Percentiles rank a stretch among this genome's conserved stretches.
Evolutionary conservation across 2,797 vertebrate genomes (phyloP).

Genomic region (Adelosebastes latens): DNA sequence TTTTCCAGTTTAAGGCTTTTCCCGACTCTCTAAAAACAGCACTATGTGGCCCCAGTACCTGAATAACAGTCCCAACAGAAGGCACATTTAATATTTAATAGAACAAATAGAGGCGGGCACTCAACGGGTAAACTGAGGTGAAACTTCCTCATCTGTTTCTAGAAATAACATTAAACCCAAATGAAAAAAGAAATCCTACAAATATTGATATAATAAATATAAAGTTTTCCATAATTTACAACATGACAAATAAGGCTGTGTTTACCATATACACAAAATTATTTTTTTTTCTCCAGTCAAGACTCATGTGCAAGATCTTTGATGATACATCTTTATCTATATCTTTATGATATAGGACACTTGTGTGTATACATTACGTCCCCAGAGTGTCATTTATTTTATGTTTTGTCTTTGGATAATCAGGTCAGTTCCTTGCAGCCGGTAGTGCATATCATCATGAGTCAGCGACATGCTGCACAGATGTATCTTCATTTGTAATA

Average conservation of each 20-base stretch:
- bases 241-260: slow-evolving; percentile 22
- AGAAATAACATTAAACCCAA: slow-evolving; percentile 9
- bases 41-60: neutral
- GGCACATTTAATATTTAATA: slow-evolving; percentile 12
- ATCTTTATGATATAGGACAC: slow-evolving; percentile 12
- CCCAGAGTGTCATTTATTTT: slow-evolving; percentile 11
- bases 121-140: slow-evolving; percentile 23
- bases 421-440: neutral
- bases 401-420: slow-evolving; percentile 35
- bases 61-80: slow-evolving; percentile 29
- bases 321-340: too few species aligned
- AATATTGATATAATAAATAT: slow-evolving; percentile 62
- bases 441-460: slow-evolving; percentile 20
- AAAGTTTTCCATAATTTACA: slow-evolving; percentile 27
- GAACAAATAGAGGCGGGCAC: neutral
- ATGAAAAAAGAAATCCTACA: neutral
- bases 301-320: slow-evolving; percentile 37
- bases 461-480: neutral
- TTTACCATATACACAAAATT: slow-evolving; percentile 1
- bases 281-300: slow-evolving; percentile 3
- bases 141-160: neutral
- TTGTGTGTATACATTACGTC: slow-evolving; percentile 4
- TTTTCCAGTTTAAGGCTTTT: slow-evolving; percentile 29
- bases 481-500: slow-evolving; percentile 25
- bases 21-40: neutral